phyloP scores from a whole-genome alignment of 2,888 invertebrate species.

The Latrodectus elegans region DNA sequence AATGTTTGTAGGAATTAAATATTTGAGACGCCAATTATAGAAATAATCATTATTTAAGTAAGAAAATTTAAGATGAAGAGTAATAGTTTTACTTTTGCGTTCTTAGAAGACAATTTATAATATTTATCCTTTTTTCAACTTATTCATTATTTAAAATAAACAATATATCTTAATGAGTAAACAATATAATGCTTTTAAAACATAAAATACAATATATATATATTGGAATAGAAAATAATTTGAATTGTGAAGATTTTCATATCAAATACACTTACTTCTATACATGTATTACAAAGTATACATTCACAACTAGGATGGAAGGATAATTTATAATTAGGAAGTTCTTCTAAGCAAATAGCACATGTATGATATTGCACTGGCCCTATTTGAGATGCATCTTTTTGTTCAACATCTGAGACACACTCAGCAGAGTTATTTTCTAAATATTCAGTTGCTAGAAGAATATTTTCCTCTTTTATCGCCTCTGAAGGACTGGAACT shows the following conservation, averaged over 20 bases:
- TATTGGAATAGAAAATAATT: not conserved
- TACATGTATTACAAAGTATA: conserved; percentile 79
- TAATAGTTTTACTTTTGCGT: too few relatives aligned
- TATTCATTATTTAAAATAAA: too few relatives aligned
- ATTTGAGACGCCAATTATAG: too few relatives aligned
- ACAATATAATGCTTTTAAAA: too few relatives aligned
- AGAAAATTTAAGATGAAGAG: too few relatives aligned
- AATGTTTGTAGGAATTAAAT: too few relatives aligned
- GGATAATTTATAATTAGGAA: conserved; percentile 77
- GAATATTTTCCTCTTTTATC: conserved; percentile 14
- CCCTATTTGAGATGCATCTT: conserved; percentile 9
- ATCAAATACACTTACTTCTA: conserved; percentile 77
- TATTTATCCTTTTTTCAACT: too few relatives aligned
- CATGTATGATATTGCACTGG: conserved; percentile 75
- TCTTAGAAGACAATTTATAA: too few relatives aligned
- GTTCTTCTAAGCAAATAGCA: conserved; percentile 80
- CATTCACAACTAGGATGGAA: conserved; percentile 79
- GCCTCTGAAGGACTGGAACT: conserved; percentile 24
- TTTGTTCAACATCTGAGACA: not conserved
- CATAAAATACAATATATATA: too few relatives aligned
- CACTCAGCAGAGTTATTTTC: conserved; percentile 1
- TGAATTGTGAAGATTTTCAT: not conserved
- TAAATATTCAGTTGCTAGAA: conserved; percentile 2
- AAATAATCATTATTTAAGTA: too few relatives aligned
- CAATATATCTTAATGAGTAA: too few relatives aligned